Percentiles rank a stretch among this genome's conserved stretches.
These are phyloP conservation scores for Candoia aspera DNA, from an alignment of 2,113 vertebrate species.

Conservation along the genomic window DNA sequence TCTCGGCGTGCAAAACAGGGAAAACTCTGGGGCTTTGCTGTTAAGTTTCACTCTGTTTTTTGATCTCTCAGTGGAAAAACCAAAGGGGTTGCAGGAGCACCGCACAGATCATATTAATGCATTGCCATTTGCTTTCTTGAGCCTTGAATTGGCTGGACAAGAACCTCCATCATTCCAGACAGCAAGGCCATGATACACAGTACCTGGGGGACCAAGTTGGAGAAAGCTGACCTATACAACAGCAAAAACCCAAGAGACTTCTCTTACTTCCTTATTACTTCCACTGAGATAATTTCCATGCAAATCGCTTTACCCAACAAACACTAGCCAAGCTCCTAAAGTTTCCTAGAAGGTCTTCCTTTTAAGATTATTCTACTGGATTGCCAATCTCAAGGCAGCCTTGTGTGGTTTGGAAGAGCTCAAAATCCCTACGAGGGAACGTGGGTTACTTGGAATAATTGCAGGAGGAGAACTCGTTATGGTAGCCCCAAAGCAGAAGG, in stretches of 20 bases:
- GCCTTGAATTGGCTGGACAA: not conserved
- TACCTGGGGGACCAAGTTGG: not conserved
- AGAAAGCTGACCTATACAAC: not conserved
- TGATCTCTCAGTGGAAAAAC: not conserved
- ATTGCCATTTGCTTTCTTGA: not conserved
- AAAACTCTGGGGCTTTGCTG: not conserved
- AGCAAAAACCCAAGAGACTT: not conserved
- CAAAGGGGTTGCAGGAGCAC: not conserved
- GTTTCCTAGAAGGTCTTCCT: not conserved
- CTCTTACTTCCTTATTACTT: not conserved
- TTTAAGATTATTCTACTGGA: not conserved
- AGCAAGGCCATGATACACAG: not conserved
- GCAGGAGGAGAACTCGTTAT: not conserved
- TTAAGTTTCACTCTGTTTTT: not conserved
- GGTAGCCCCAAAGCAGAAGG: not conserved
- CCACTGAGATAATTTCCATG: not conserved
- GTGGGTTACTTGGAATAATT: not conserved
- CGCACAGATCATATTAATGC: not conserved
- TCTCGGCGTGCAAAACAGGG: not conserved
- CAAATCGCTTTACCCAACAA: too few relatives aligned
- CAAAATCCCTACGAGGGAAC: not conserved
- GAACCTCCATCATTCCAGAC: not conserved
- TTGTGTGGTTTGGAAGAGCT: not conserved
- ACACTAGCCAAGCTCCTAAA: not conserved
- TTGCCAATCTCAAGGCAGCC: not conserved